These are phyloP conservation scores for Butorides virescens DNA, from an alignment of 2,113 vertebrate species.

Conservation along the genomic window DNA sequence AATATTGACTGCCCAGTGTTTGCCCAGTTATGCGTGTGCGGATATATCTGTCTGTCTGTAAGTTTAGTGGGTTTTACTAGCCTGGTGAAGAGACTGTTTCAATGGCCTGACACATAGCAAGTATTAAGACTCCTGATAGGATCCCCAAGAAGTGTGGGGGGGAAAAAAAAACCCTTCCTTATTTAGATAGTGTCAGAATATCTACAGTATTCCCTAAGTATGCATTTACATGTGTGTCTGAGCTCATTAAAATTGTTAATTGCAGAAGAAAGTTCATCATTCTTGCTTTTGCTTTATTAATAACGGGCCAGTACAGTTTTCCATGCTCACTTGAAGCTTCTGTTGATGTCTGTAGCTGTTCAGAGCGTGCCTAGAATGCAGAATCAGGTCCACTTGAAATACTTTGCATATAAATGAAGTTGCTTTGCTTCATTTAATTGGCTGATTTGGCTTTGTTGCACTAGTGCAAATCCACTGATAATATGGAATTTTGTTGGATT, in stretches of 20 bases:
- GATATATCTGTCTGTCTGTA: background rate
- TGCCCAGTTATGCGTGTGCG: background rate
- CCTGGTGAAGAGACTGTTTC: background rate
- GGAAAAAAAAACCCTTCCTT: slow-evolving; percentile 32
- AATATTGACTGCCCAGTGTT: slow-evolving; percentile 19
- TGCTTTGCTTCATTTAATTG: slow-evolving; percentile 41
- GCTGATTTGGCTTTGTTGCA: background rate
- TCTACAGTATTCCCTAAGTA: slow-evolving; percentile 4
- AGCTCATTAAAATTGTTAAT: slow-evolving; percentile 68
- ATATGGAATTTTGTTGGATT: background rate
- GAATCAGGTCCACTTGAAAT: slow-evolving; percentile 38
- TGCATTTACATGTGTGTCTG: background rate
- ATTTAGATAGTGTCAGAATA: slow-evolving; percentile 53
- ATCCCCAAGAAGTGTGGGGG: background rate
- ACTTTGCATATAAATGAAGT: slow-evolving; percentile 30
- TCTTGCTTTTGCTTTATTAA: slow-evolving; percentile 49
- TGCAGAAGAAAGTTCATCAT: slow-evolving; percentile 37
- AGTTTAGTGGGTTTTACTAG: background rate
- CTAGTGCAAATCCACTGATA: background rate
- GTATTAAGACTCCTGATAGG: background rate
- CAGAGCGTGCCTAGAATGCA: slow-evolving; percentile 9
- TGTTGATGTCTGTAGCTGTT: slow-evolving; percentile 19
- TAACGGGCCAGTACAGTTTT: background rate
- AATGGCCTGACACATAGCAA: background rate
- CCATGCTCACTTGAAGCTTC: slow-evolving; percentile 7